A percentile compares a stretch with the other conserved stretches of the same genome.
phyloP scores from a whole-genome alignment of 2,113 vertebrate genomes.

The Calypte anna region DNA sequence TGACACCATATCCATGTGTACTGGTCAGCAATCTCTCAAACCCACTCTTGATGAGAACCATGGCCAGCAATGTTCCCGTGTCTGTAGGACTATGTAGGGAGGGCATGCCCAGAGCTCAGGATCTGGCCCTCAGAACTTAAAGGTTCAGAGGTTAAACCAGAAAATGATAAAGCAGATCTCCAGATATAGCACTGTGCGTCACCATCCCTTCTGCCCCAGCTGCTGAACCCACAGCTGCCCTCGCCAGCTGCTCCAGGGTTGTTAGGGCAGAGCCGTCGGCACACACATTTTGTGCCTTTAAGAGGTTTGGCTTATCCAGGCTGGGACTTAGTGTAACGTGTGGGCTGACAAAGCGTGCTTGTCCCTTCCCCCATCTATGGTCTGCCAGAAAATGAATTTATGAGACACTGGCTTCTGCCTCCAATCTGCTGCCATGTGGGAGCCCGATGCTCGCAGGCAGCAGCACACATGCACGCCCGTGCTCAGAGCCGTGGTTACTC shows the following conservation, averaged over 20 bases:
- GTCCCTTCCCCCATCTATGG: conserved; percentile 16
- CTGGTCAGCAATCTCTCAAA: not conserved
- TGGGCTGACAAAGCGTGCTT: conserved; percentile 23
- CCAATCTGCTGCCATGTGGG: conserved; percentile 35
- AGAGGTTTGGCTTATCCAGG: conserved; percentile 17
- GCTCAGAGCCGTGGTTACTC: not conserved
- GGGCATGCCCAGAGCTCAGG: not conserved
- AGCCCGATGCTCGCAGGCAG: not conserved
- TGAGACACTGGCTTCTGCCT: not conserved
- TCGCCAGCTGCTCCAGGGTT: conserved; percentile 37
- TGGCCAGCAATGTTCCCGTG: not conserved
- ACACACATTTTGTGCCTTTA: conserved; percentile 32
- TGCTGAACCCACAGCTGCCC: conserved; percentile 44
- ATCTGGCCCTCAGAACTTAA: not conserved
- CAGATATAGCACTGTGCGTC: not conserved
- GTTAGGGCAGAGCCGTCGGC: not conserved
- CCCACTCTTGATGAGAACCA: not conserved
- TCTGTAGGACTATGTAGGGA: not conserved
- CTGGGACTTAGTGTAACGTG: conserved; percentile 15
- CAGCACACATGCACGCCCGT: not conserved
- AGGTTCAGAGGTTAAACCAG: conserved; percentile 13
- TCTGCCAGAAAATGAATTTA: conserved; percentile 48
- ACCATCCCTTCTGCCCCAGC: conserved; percentile 35
- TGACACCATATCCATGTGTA: not conserved
- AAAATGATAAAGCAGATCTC: conserved; percentile 31